Base-by-base conservation (phyloP, 2,888 invertebrate genomes). In the Drosophila mimetica region DNA sequence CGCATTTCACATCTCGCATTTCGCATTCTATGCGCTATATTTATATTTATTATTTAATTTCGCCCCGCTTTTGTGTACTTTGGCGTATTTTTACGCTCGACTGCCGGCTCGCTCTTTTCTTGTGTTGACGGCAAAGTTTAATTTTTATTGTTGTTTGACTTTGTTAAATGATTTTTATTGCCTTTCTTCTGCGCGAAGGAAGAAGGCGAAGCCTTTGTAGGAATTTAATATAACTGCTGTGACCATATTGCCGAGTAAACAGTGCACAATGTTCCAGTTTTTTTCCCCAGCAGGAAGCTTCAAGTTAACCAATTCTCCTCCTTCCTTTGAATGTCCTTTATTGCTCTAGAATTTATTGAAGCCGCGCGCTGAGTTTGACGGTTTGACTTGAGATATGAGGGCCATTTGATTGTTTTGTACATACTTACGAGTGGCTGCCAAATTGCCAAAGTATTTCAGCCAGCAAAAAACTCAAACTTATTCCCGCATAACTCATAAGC, bases 131-230 rank as follows among this genome's bases (percentile, higher is more conserved):
- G 88, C 85, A 86, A 84, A 71, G 86, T 88, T 84, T 80, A 88
- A 84, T 88, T 84, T 84, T 88, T 84, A 86, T 84, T 88, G 85
- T 84, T 88, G 88, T 84, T 84, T 88, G 83, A 84, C 87, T 84
- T 84, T 88, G 83, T 84, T 86, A 84, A 84, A 88, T 84, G 88
- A 84, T 84, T 84, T 84, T 84, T 88, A 88, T 84, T 84, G 83
- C 83, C 86, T 80, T 81, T 79, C 65, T 60, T 55, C n/a, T 25
- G 63, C 36, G 16, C 18, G 20, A 5, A 13, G n/a, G 14, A 16
- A 4, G 7, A 22, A 16, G 50, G 11, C 4, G 80, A 84, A 86
- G 82, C 87, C 80, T 81, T 81, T 81, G 82, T 75, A 82, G 76
- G 82, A 87, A 82, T 87, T 82, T 82, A 82, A 82, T 87, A 82